phyloP scores from a whole-genome alignment of 2,113 vertebrate species.

The Pelodiscus sinensis region DNA sequence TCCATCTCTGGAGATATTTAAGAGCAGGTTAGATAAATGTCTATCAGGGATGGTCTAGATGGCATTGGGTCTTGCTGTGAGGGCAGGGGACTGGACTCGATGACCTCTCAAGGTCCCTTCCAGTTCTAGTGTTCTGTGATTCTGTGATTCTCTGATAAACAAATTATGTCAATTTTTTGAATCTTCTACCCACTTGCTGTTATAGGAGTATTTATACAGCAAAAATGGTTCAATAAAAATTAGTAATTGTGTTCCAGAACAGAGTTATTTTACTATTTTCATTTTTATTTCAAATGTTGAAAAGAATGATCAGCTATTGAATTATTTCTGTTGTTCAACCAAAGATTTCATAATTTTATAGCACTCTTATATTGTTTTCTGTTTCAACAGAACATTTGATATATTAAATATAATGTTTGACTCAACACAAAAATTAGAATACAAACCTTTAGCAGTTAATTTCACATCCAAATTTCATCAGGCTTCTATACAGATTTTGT shows the following conservation, averaged over 20 bases:
- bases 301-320: neutral
- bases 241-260: fast-evolving
- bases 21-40: too few species aligned
- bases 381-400: neutral
- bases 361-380: neutral
- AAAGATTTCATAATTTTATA: neutral
- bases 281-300: neutral
- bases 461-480: neutral
- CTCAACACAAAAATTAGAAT: neutral
- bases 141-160: neutral
- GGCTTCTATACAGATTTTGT: neutral
- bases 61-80: too few species aligned
- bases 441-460: fast-evolving
- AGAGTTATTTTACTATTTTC: neutral
- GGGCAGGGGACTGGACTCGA: too few species aligned
- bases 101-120: too few species aligned
- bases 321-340: neutral
- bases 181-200: neutral
- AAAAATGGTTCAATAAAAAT: neutral
- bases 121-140: too few species aligned
- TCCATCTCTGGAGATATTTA: too few species aligned
- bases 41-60: too few species aligned
- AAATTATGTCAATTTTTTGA: neutral
- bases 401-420: fast-evolving
- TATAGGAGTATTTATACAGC: neutral